Evolutionary conservation across 2,113 vertebrate species (phyloP).

Genomic region (Sapayoa aenigma): DNA sequence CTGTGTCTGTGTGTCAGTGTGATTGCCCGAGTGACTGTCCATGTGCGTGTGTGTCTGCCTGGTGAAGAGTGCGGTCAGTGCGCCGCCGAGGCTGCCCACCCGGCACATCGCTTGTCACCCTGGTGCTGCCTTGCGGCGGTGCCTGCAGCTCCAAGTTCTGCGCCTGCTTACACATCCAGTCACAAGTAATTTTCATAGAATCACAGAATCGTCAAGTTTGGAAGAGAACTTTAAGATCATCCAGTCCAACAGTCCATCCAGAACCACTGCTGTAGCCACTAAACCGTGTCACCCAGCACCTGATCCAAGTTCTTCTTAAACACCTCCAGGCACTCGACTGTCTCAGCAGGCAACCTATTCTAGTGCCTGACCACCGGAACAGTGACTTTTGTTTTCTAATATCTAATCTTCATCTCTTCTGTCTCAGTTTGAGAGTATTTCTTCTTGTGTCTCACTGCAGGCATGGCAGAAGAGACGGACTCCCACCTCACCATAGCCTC

Average conservation of each 20-base stretch:
- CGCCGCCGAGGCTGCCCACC: too few species aligned
- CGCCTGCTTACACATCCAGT: accelerated
- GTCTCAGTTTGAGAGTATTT: background rate
- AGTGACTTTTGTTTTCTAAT: background rate
- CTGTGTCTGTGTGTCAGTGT: too few species aligned
- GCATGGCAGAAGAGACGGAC: accelerated
- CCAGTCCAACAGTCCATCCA: accelerated
- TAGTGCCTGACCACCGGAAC: background rate
- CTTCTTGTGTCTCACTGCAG: background rate
- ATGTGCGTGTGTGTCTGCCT: accelerated
- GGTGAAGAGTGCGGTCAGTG: too few species aligned
- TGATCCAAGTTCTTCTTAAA: accelerated
- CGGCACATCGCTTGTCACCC: accelerated
- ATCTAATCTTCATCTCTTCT: background rate
- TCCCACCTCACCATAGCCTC: too few species aligned
- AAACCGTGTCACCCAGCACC: background rate
- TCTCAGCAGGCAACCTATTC: background rate
- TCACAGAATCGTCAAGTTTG: accelerated
- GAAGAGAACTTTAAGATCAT: too few species aligned
- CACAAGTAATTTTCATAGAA: background rate
- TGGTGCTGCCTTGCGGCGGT: accelerated
- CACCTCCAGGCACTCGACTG: too few species aligned
- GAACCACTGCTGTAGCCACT: background rate
- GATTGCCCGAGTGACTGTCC: too few species aligned
- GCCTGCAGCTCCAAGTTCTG: accelerated